Evolutionary conservation across 2,888 invertebrate genomes (phyloP).

Genomic region (Nephrotoma guestfalica): DNA sequence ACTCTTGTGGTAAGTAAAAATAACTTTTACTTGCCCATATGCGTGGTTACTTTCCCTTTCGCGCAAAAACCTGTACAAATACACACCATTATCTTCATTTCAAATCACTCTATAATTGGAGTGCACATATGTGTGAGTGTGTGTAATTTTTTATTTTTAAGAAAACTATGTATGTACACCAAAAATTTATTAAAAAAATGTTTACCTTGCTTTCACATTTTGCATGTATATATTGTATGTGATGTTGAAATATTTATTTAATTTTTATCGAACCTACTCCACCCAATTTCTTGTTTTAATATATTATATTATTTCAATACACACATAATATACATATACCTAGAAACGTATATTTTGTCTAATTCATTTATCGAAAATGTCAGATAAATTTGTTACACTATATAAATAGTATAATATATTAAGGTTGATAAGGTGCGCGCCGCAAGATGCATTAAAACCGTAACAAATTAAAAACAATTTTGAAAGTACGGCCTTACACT

Average conservation of each 20-base stretch:
- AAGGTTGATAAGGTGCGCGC: background rate
- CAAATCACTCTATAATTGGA: background rate
- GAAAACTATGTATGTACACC: background rate
- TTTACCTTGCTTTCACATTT: constrained; percentile 6
- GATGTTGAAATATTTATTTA: background rate
- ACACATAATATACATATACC: background rate
- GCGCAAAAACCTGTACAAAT: background rate
- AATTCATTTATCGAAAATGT: background rate
- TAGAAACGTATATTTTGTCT: background rate
- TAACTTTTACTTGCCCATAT: background rate
- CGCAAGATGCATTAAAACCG: background rate
- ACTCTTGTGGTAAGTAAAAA: constrained; percentile 64
- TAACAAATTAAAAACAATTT: background rate
- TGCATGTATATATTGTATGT: background rate
- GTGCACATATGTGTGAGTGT: background rate
- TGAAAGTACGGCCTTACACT: background rate
- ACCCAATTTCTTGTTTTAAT: background rate
- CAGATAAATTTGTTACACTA: background rate
- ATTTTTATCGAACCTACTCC: background rate
- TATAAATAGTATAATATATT: background rate
- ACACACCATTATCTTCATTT: background rate
- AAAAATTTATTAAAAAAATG: background rate
- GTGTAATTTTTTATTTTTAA: background rate
- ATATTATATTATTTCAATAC: background rate
- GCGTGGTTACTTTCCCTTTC: constrained; percentile 5